A percentile compares a stretch with the other conserved stretches of the same genome.
Conservation (phyloP, 1,140 invertebrate genomes). For the Ceratosolen solmsi region DNA sequence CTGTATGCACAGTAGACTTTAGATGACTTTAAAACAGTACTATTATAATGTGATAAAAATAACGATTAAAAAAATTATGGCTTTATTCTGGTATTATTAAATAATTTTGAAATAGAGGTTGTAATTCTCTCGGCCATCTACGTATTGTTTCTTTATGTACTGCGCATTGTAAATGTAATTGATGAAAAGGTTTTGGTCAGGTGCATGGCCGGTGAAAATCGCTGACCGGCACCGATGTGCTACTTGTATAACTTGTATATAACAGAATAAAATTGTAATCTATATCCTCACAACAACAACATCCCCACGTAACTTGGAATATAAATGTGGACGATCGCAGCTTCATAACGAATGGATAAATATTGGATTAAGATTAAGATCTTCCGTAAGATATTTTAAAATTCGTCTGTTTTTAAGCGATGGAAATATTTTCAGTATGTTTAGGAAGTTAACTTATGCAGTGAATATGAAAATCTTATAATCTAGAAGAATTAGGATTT, state of each 20-base stretch:
- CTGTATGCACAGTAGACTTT: no score
- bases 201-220: not conserved
- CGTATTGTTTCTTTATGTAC: not conserved
- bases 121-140: not conserved
- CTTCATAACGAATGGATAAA: not conserved
- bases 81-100: not conserved
- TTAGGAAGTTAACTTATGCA: not conserved
- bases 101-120: not conserved
- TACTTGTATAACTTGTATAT: no score
- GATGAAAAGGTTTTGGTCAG: not conserved
- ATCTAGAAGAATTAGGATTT: no score
- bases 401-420: not conserved
- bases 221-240: not conserved
- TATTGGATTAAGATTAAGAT: not conserved
- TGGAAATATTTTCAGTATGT: not conserved
- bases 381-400: not conserved
- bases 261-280: constrained; percentile 9
- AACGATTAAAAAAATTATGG: no score
- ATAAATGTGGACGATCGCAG: not conserved
- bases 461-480: not conserved
- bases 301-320: not conserved
- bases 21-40: no score
- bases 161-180: not conserved
- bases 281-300: not conserved
- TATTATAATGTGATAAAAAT: no score